Evolutionary conservation across 2,113 vertebrate genomes (phyloP).

Genomic region (Excalfactoria chinensis): DNA sequence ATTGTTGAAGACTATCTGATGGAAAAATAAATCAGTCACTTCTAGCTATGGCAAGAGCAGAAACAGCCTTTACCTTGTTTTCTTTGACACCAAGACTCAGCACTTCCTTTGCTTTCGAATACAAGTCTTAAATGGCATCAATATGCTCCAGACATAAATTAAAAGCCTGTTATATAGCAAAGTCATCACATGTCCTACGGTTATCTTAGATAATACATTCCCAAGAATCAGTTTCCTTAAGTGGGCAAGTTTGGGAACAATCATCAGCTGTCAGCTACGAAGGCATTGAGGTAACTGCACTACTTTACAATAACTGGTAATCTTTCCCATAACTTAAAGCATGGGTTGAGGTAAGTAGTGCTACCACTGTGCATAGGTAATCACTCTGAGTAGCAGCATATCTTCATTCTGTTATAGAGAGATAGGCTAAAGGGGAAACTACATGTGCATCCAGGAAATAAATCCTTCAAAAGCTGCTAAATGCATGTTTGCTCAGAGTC

Average conservation of each 20-base stretch:
- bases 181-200: not conserved
- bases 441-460: not conserved
- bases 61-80: not conserved
- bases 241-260: not conserved
- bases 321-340: not conserved
- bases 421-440: not conserved
- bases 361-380: not conserved
- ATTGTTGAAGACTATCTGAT: not conserved
- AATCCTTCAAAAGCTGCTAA: not conserved
- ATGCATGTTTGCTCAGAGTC: not conserved
- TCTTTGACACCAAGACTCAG: not conserved
- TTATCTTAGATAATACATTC: no score
- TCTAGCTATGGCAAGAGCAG: not conserved
- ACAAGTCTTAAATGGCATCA: not conserved
- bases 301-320: not conserved
- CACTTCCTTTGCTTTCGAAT: not conserved
- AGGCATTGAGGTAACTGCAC: not conserved
- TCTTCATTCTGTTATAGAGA: not conserved
- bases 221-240: not conserved
- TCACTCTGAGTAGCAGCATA: not conserved
- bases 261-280: not conserved
- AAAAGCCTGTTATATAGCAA: not conserved
- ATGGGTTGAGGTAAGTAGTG: accelerated
- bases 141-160: not conserved
- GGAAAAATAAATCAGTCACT: not conserved